phyloP scores from a whole-genome alignment of 1,140 invertebrate species.

The Calycopis cecrops region DNA sequence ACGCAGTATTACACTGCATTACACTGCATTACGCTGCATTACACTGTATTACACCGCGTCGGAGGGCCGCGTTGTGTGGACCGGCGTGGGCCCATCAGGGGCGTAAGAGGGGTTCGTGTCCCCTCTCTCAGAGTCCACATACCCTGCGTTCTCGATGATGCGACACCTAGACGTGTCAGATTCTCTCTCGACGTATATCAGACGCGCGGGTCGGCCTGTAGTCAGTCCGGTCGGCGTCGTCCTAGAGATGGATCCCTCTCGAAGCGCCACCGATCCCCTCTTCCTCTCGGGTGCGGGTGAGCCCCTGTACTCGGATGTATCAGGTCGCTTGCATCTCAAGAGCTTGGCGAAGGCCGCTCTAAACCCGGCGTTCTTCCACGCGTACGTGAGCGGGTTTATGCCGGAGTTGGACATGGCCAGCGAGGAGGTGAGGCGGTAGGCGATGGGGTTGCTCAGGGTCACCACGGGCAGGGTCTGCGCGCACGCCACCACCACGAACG shows the following conservation, averaged over 20 bases:
- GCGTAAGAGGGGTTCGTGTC: conserved; percentile 65
- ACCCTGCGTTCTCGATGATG: conserved; percentile 72
- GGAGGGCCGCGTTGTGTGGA: conserved; percentile 44
- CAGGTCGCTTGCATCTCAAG: conserved; percentile 77
- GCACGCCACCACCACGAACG: conserved; percentile 81
- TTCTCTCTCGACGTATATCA: conserved; percentile 57
- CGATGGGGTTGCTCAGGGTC: conserved; percentile 68
- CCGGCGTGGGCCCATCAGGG: conserved; percentile 60
- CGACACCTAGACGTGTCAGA: conserved; percentile 55
- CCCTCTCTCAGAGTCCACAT: conserved; percentile 55
- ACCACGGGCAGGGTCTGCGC: conserved; percentile 75
- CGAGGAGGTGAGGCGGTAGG: conserved; percentile 82
- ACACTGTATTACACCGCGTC: conserved; percentile 54
- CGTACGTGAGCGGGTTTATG: conserved; percentile 87
- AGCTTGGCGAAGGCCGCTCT: conserved; percentile 80
- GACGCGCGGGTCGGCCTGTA: conserved; percentile 47
- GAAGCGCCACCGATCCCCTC: conserved; percentile 56
- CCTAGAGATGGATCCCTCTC: conserved; percentile 61
- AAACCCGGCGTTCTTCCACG: conserved; percentile 87
- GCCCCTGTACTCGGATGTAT: conserved; percentile 67
- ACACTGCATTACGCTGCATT: conserved; percentile 23
- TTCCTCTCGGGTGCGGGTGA: conserved; percentile 60
- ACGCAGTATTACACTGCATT: conserved; percentile 47
- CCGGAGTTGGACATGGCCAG: conserved; percentile 85
- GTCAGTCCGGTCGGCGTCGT: conserved; percentile 42